Conservation (phyloP, 2,888 invertebrate genomes). For the Antheraea assamensis region DNA sequence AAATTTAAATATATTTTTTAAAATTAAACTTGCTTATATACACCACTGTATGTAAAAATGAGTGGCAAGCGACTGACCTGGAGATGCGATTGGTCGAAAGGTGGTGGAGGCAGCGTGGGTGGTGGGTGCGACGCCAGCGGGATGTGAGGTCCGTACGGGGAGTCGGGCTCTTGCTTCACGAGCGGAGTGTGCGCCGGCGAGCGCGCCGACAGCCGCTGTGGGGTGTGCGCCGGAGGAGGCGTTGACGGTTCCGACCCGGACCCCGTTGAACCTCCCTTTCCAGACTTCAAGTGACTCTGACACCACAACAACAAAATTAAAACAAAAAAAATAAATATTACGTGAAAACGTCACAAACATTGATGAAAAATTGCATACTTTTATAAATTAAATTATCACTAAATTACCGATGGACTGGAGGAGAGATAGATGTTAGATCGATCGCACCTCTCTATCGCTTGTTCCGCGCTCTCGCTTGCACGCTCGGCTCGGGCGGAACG, state of each 20-base stretch:
- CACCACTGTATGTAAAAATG: no score
- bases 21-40: no score
- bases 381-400: no score
- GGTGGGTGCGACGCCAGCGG: constrained; percentile 42
- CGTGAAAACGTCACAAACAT: no score
- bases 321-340: no score
- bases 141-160: constrained; percentile 62
- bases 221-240: constrained; percentile 75
- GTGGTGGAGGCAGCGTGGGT: constrained; percentile 59
- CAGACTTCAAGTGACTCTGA: constrained; percentile 64
- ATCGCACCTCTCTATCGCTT: no score
- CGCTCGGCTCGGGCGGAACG: no score
- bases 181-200: constrained; percentile 78
- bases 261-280: constrained; percentile 69
- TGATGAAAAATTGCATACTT: no score
- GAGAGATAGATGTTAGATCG: no score
- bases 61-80: constrained; percentile 51
- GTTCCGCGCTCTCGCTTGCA: no score
- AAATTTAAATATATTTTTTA: no score
- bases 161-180: constrained; percentile 85
- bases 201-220: constrained; percentile 53
- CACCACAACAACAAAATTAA: neutral
- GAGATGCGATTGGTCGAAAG: constrained; percentile 71
- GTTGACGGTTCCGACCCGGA: constrained; percentile 78
- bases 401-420: no score